Evolutionary conservation across 2,113 vertebrate species (phyloP).

Genomic region (Toxotes jaculatrix): DNA sequence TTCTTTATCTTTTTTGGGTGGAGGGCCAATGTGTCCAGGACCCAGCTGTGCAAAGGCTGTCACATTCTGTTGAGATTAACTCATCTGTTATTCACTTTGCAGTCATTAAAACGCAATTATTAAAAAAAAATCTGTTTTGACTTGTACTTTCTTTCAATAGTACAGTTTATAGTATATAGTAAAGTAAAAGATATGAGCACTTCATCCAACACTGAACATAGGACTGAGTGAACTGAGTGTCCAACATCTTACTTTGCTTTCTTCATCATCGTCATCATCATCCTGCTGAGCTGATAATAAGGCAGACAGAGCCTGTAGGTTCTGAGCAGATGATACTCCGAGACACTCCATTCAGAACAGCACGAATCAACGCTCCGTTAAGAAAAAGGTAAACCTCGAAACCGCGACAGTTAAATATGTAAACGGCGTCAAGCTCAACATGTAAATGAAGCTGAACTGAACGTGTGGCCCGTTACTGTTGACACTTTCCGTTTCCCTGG

Average conservation of each 20-base stretch:
- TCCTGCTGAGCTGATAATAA: constrained; percentile 78
- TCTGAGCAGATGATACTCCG: constrained; percentile 71
- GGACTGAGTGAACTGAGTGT: too few species aligned
- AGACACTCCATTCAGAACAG: constrained; percentile 73
- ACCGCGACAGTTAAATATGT: too few species aligned
- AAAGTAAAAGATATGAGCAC: too few species aligned
- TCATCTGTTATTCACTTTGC: neutral
- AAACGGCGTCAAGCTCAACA: too few species aligned
- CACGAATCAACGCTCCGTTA: neutral
- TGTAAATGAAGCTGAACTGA: too few species aligned
- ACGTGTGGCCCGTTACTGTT: constrained; percentile 16
- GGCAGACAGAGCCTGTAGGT: constrained; percentile 84
- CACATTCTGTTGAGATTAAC: constrained; percentile 53
- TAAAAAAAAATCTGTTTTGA: neutral
- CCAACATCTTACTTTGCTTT: constrained; percentile 61
- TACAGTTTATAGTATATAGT: too few species aligned
- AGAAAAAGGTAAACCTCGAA: neutral
- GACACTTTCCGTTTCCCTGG: constrained; percentile 57
- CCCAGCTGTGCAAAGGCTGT: constrained; percentile 65
- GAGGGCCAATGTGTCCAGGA: constrained; percentile 85
- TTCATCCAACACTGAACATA: too few species aligned
- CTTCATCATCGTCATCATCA: constrained; percentile 76
- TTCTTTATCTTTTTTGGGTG: constrained; percentile 40
- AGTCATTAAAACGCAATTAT: too few species aligned
- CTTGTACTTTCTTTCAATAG: too few species aligned